Percentiles rank a stretch among this genome's conserved stretches.
These are phyloP conservation scores for Athrips mouffetella DNA, from an alignment of 2,888 invertebrate species.

Conservation along the genomic window DNA sequence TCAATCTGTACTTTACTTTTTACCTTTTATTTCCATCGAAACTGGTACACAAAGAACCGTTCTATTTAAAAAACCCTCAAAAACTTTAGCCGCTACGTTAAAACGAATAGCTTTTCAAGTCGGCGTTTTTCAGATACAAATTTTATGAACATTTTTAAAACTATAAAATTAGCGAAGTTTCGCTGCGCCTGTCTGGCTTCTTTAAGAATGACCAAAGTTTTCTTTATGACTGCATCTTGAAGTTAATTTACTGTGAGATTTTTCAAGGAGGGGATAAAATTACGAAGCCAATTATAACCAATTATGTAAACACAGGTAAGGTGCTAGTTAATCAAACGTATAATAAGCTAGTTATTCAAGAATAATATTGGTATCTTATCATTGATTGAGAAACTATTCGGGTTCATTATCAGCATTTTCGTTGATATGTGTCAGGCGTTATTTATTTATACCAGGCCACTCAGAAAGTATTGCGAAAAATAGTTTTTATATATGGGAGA, in stretches of 20 bases:
- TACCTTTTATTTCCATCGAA: constrained; percentile 30
- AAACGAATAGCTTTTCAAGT: constrained; percentile 40
- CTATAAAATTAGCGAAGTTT: constrained; percentile 29
- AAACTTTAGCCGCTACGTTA: constrained; percentile 38
- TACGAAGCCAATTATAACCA: background rate
- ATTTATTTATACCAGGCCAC: too few species aligned
- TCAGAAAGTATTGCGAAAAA: too few species aligned
- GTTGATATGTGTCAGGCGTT: too few species aligned
- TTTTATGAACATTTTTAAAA: constrained; percentile 32
- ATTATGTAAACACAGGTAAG: too few species aligned
- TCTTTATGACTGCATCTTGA: constrained; percentile 3
- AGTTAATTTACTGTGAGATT: background rate
- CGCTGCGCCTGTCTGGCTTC: constrained; percentile 12
- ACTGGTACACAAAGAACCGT: constrained; percentile 34
- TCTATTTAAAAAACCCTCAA: constrained; percentile 45
- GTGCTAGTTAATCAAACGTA: too few species aligned
- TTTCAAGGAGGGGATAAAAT: background rate
- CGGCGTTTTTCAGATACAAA: constrained; percentile 26
- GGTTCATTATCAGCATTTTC: too few species aligned
- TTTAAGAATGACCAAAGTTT: constrained; percentile 9
- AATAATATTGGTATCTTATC: too few species aligned
- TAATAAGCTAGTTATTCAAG: too few species aligned
- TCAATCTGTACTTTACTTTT: constrained; percentile 26
- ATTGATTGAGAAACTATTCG: too few species aligned
- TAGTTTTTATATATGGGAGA: too few species aligned